Evolutionary conservation across 2,888 invertebrate species (phyloP).

Genomic region (Stenoptilia bipunctidactyla): DNA sequence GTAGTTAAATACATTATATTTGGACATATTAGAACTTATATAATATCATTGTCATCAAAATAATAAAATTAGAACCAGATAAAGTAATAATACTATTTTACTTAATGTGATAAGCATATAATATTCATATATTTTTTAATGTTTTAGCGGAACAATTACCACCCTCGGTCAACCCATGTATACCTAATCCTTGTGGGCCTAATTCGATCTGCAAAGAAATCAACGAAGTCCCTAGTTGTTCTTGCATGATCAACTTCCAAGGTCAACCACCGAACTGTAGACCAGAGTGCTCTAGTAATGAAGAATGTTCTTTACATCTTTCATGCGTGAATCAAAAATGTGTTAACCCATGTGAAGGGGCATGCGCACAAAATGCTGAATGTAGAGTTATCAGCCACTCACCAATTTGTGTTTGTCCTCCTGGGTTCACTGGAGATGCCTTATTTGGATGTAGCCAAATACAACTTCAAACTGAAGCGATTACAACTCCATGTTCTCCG

Average conservation of each 20-base stretch:
- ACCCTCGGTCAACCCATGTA: conserved; percentile 74
- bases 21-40: no score
- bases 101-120: neutral
- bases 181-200: conserved; percentile 84
- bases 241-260: conserved; percentile 76
- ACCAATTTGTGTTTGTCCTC: conserved; percentile 78
- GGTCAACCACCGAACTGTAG: conserved; percentile 82
- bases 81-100: no score
- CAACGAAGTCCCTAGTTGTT: conserved; percentile 80
- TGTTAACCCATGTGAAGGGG: conserved; percentile 79
- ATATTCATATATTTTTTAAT: neutral
- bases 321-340: conserved; percentile 85
- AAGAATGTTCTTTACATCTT: conserved; percentile 77
- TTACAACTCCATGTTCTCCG: conserved; percentile 70
- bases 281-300: conserved; percentile 84
- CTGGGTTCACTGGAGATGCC: conserved; percentile 82
- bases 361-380: conserved; percentile 80
- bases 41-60: no score
- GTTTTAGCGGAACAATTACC: conserved; percentile 58
- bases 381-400: conserved; percentile 84
- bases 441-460: conserved; percentile 73
- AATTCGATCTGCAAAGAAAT: conserved; percentile 78
- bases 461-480: conserved; percentile 32
- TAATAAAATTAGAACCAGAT: no score
- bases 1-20: no score